A percentile compares a stretch with the other conserved stretches of the same genome.
These are phyloP conservation scores for Bombylius discolor DNA, from an alignment of 2,888 invertebrate species.

Conservation along the genomic window DNA sequence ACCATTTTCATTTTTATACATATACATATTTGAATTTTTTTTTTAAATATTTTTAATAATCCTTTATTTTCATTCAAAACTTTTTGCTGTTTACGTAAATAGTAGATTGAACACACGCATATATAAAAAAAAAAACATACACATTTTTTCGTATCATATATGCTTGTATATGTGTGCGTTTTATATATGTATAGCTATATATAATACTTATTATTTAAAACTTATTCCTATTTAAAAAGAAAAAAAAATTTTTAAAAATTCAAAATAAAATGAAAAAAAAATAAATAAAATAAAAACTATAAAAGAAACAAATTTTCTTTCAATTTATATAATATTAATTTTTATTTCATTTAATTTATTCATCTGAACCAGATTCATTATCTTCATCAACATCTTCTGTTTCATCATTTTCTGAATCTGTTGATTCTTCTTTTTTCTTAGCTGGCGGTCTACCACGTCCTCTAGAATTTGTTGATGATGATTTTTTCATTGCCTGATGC, in stretches of 20 bases:
- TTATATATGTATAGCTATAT: too few relatives aligned
- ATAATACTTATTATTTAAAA: background rate
- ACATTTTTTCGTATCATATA: background rate
- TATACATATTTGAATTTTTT: too few relatives aligned
- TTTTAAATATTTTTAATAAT: too few relatives aligned
- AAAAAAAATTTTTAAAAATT: background rate
- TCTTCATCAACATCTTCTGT: slow-evolving; percentile 19
- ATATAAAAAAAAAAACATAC: too few relatives aligned
- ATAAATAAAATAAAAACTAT: too few relatives aligned
- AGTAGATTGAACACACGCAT: too few relatives aligned
- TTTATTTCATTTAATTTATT: slow-evolving; percentile 5
- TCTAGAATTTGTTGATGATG: slow-evolving; percentile 2
- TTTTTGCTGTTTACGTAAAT: too few relatives aligned
- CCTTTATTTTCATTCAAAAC: too few relatives aligned
- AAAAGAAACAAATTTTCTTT: too few relatives aligned
- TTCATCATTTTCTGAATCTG: slow-evolving; percentile 18
- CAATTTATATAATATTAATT: too few relatives aligned
- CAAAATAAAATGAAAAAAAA: too few relatives aligned
- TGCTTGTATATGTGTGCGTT: background rate
- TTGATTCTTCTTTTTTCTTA: slow-evolving; percentile 19
- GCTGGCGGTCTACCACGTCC: slow-evolving; percentile 16
- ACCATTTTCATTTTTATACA: too few relatives aligned
- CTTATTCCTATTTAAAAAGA: background rate
- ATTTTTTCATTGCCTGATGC: slow-evolving; percentile 12
- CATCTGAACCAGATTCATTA: slow-evolving; percentile 19